These are phyloP conservation scores for Calcarius ornatus DNA, from an alignment of 2,113 vertebrate genomes.

Conservation along the genomic window DNA sequence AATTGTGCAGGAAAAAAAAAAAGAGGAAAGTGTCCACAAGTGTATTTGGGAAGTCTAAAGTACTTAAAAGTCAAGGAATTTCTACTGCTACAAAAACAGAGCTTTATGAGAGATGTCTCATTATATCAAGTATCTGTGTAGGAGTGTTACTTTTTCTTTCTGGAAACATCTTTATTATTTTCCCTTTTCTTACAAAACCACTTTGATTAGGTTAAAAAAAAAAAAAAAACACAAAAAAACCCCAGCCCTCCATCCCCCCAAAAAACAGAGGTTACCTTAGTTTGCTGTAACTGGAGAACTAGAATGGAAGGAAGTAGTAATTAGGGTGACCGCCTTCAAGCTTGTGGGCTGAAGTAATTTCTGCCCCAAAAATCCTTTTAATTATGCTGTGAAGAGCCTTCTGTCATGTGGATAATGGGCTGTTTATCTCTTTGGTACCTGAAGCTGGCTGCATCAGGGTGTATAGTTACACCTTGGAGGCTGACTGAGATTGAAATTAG, in stretches of 20 bases:
- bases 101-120: not conserved
- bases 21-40: not conserved
- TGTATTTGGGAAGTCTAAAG: not conserved
- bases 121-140: not conserved
- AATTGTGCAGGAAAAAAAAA: not conserved
- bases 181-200: constrained; percentile 17
- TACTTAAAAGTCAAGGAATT: constrained; percentile 33
- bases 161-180: not conserved
- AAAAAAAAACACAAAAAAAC: no score
- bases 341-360: constrained; percentile 1
- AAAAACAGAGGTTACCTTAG: not conserved
- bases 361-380: not conserved
- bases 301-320: not conserved
- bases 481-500: not conserved
- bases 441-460: not conserved
- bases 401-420: not conserved
- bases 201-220: not conserved
- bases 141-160: not conserved
- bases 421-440: not conserved
- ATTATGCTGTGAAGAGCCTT: not conserved
- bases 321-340: not conserved
- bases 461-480: not conserved
- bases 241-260: fast-evolving
- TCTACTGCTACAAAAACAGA: not conserved
- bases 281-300: not conserved